Conservation (phyloP, 2,888 invertebrate genomes). For the Dyspetes luteomarginatus region DNA sequence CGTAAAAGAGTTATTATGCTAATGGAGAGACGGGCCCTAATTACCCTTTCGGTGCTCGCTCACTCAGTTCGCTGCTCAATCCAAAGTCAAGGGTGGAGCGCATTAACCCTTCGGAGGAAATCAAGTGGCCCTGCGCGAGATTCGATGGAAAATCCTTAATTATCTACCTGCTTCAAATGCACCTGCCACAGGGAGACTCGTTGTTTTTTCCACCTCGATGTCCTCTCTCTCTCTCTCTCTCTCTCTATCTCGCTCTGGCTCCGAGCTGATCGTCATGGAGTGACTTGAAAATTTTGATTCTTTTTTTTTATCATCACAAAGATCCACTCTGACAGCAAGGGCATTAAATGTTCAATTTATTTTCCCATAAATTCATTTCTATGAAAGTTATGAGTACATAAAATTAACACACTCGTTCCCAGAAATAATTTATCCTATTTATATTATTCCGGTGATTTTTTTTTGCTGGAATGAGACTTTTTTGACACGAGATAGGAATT, state of each 20-base stretch:
- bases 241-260: background rate
- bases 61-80: conserved; percentile 25
- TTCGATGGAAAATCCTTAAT: conserved; percentile 67
- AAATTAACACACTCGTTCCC: conserved; percentile 44
- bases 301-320: conserved; percentile 23
- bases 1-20: conserved; percentile 82
- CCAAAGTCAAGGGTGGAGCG: conserved; percentile 50
- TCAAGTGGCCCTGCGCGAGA: conserved; percentile 54
- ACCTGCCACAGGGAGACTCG: conserved; percentile 58
- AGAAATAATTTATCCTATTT: conserved; percentile 20
- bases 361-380: conserved; percentile 45
- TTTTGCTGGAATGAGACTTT: background rate
- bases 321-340: background rate
- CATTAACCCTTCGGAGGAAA: conserved; percentile 49
- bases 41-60: conserved; percentile 69
- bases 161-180: conserved; percentile 64
- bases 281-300: conserved; percentile 27
- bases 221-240: conserved; percentile 8
- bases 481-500: conserved; percentile 45
- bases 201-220: conserved; percentile 1
- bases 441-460: conserved; percentile 7
- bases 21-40: conserved; percentile 77
- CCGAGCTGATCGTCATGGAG: conserved; percentile 51
- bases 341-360: conserved; percentile 40
- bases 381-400: conserved; percentile 18